Evolutionary conservation across 2,113 vertebrate species (phyloP).

Genomic region (Poecilia latipinna): DNA sequence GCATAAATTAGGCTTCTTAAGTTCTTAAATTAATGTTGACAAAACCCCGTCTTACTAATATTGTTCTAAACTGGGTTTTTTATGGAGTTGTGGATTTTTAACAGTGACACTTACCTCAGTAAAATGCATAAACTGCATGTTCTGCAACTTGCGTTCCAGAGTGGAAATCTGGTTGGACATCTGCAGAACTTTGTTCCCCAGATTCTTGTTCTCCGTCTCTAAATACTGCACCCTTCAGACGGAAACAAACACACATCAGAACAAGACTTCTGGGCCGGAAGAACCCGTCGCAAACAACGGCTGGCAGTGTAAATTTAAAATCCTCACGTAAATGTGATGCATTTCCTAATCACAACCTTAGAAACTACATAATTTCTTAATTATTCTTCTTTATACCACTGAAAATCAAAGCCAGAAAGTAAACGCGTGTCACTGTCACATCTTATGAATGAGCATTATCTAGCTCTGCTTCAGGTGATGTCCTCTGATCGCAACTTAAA

Average conservation of each 20-base stretch:
- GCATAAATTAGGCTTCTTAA: neutral
- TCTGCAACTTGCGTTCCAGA: slow-evolving; percentile 46
- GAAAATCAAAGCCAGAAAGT: too few species aligned
- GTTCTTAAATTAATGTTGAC: neutral
- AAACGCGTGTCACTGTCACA: neutral
- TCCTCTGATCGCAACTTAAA: neutral
- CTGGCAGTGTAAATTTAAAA: too few species aligned
- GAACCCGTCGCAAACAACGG: too few species aligned
- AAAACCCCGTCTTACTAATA: neutral
- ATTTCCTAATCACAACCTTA: too few species aligned
- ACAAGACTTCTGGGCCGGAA: too few species aligned
- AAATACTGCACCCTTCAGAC: slow-evolving; percentile 56
- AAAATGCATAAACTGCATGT: slow-evolving; percentile 8
- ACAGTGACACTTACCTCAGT: slow-evolving; percentile 32
- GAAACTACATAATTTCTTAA: too few species aligned
- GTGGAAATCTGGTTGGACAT: slow-evolving; percentile 48
- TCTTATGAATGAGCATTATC: neutral
- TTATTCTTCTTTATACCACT: too few species aligned
- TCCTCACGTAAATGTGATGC: too few species aligned
- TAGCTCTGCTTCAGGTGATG: neutral
- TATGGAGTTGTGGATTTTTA: neutral
- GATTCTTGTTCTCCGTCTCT: slow-evolving; percentile 59
- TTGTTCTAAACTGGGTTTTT: too few species aligned
- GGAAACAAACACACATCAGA: neutral
- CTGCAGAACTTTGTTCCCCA: slow-evolving; percentile 43